These are phyloP conservation scores for Zaprionus tsacasi DNA, from an alignment of 1,140 invertebrate genomes.

Conservation along the genomic window DNA sequence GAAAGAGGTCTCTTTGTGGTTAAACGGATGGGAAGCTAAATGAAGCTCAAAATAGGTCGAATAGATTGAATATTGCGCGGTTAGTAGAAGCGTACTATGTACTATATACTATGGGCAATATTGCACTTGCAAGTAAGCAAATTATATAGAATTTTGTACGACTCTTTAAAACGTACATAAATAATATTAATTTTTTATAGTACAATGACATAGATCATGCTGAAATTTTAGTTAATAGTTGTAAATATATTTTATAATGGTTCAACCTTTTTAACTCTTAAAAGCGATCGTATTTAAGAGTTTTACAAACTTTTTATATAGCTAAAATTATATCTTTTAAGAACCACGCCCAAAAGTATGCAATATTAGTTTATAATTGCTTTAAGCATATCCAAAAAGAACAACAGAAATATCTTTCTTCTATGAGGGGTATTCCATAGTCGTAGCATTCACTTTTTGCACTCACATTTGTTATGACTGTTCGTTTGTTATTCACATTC, in stretches of 20 bases:
- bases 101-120: not conserved
- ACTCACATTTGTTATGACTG: conserved; percentile 39
- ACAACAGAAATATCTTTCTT: not conserved
- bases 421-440: conserved; percentile 13
- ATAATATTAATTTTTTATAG: too few relatives aligned
- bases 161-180: too few relatives aligned
- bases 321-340: too few relatives aligned
- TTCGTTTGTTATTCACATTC: conserved; percentile 18
- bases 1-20: not conserved
- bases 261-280: not conserved
- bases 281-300: too few relatives aligned
- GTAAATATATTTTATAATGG: too few relatives aligned
- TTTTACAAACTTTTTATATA: too few relatives aligned
- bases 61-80: not conserved
- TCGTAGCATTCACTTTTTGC: not conserved
- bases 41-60: not conserved
- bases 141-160: too few relatives aligned
- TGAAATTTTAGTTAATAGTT: too few relatives aligned
- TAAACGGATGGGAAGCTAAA: conserved; percentile 2
- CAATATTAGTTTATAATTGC: not conserved
- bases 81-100: too few relatives aligned
- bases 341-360: conserved; percentile 4
- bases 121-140: not conserved
- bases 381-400: not conserved
- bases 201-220: too few relatives aligned